These are phyloP conservation scores for Macrostomum lignano DNA, from an alignment of 1,140 invertebrate species.

Conservation along the genomic window DNA sequence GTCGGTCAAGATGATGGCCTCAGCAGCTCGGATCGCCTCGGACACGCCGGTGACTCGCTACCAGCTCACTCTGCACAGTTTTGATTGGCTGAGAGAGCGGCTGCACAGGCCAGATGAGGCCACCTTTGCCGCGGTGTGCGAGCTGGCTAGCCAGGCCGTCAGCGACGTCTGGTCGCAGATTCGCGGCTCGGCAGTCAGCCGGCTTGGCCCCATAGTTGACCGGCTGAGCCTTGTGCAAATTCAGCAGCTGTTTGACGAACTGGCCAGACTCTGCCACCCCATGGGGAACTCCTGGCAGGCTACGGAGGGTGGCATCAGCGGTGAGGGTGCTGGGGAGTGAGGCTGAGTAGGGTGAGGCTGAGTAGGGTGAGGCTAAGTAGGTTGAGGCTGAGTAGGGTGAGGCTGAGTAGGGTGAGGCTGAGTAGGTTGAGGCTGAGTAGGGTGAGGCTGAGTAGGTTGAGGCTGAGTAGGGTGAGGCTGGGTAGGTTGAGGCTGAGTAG, in stretches of 20 bases:
- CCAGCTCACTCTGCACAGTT: neutral
- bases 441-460: too few relatives aligned
- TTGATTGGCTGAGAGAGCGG: conserved; percentile 1
- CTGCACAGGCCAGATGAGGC: neutral
- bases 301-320: neutral
- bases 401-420: too few relatives aligned
- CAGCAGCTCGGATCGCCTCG: too few relatives aligned
- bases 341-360: too few relatives aligned
- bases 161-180: neutral
- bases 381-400: too few relatives aligned
- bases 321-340: neutral
- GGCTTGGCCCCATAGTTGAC: conserved; percentile 1
- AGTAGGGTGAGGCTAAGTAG: too few relatives aligned
- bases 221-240: neutral
- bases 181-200: neutral
- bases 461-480: too few relatives aligned
- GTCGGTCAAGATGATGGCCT: too few relatives aligned
- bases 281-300: neutral
- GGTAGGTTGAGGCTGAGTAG: too few relatives aligned
- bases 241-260: neutral
- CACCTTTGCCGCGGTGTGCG: neutral
- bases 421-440: too few relatives aligned
- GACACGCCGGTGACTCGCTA: neutral
- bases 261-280: neutral
- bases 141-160: neutral